These are phyloP conservation scores for Dioctria rufipes DNA, from an alignment of 2,888 invertebrate species.

Conservation along the genomic window DNA sequence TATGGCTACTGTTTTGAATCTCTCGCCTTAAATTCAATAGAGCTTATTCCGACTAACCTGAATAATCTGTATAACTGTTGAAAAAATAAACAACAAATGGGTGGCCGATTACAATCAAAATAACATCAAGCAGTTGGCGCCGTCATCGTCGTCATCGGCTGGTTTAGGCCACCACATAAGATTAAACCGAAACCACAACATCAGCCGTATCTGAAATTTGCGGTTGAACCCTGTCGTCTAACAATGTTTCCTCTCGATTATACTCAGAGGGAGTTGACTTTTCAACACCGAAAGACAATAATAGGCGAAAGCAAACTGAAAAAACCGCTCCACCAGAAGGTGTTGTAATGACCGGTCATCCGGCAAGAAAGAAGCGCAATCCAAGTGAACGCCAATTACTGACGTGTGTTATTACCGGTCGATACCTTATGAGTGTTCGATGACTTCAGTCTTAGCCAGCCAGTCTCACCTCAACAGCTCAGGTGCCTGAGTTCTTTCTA, in stretches of 20 bases:
- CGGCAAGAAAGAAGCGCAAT: conserved; percentile 53
- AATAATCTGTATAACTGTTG: not conserved
- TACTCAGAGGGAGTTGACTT: conserved; percentile 26
- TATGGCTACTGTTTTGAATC: too few relatives aligned
- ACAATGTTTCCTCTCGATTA: conserved; percentile 31
- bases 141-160: not conserved
- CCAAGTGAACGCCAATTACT: conserved; percentile 55
- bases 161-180: conserved; percentile 1
- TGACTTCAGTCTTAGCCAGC: not conserved
- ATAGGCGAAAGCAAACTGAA: not conserved
- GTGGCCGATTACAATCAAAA: conserved; percentile 5
- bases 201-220: conserved; percentile 29
- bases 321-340: conserved; percentile 53
- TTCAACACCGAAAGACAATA: conserved; percentile 10
- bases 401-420: conserved; percentile 53
- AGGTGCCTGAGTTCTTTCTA: conserved; percentile 13
- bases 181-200: conserved; percentile 36
- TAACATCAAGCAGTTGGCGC: conserved; percentile 41
- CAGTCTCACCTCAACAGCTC: not conserved
- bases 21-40: too few relatives aligned
- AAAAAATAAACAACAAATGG: conserved; percentile 6
- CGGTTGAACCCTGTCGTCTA: conserved; percentile 44
- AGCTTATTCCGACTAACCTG: too few relatives aligned
- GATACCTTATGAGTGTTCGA: conserved; percentile 47
- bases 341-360: conserved; percentile 57